phyloP scores from a whole-genome alignment of 2,888 invertebrate species.

The Hypselothyrea guttata region DNA sequence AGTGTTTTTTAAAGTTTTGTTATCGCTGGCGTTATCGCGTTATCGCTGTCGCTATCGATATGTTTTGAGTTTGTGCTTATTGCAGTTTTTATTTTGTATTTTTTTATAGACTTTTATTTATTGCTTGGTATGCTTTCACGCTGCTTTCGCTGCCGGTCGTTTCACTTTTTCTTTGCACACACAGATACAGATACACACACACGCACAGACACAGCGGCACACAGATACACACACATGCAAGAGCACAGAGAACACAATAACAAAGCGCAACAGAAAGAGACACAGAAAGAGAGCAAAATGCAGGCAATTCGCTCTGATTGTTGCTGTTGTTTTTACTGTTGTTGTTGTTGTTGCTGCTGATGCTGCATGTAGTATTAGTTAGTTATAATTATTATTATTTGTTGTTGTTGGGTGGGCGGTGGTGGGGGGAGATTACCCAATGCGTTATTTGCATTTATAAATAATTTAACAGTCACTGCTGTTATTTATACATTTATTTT shows the following conservation, averaged over 20 bases:
- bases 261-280: conserved; percentile 57
- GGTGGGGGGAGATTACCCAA: conserved; percentile 26
- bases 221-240: conserved; percentile 19
- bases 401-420: conserved; percentile 21
- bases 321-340: conserved; percentile 17
- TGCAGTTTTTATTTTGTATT: conserved; percentile 21
- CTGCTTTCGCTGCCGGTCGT: conserved; percentile 75
- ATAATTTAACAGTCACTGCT: conserved; percentile 31
- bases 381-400: conserved; percentile 8
- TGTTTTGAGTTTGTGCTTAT: too few relatives aligned
- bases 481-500: conserved; percentile 14
- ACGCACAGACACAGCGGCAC: too few relatives aligned
- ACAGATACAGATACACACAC: conserved; percentile 24
- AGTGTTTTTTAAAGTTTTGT: too few relatives aligned
- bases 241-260: conserved; percentile 18
- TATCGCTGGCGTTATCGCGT: too few relatives aligned
- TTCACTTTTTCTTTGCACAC: conserved; percentile 63
- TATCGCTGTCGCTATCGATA: conserved; percentile 14
- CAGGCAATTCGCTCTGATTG: conserved; percentile 51
- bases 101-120: conserved; percentile 30
- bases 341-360: conserved; percentile 30
- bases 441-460: conserved; percentile 17
- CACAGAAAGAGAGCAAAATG: conserved; percentile 62
- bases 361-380: conserved; percentile 5
- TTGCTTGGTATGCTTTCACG: conserved; percentile 57